Conservation (phyloP, 2,113 vertebrate species). For the Chlamydotis undulata region DNA sequence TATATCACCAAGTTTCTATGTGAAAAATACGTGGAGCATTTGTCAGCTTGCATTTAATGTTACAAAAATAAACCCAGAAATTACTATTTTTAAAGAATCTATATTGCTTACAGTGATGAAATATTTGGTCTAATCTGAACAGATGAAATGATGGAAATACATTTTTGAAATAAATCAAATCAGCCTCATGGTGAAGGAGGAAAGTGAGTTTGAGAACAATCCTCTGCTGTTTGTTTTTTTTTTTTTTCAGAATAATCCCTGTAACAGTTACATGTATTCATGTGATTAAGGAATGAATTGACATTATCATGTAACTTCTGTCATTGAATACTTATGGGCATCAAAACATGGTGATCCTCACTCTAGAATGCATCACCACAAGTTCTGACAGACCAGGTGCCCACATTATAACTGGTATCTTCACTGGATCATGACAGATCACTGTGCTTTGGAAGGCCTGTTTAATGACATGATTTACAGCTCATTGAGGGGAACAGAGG, state of each 20-base stretch:
- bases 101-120: background rate
- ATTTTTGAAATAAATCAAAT: background rate
- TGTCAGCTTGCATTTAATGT: background rate
- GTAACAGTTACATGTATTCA: background rate
- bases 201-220: background rate
- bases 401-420: conserved; percentile 30
- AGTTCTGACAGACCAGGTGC: conserved; percentile 47
- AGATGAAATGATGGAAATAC: background rate
- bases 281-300: conserved; percentile 41
- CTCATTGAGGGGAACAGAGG: conserved; percentile 24
- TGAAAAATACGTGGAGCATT: background rate
- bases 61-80: background rate
- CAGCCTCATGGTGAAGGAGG: background rate
- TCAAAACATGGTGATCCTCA: conserved; percentile 39
- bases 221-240: background rate
- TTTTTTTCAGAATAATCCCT: background rate
- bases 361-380: conserved; percentile 38
- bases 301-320: conserved; percentile 37
- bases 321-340: conserved; percentile 25
- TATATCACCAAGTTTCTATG: background rate
- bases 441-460: conserved; percentile 45
- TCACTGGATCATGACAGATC: conserved; percentile 63
- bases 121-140: background rate
- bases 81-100: background rate
- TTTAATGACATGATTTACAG: conserved; percentile 68